phyloP scores from a whole-genome alignment of 1,140 invertebrate species.

The Heliconius hewitsoni region DNA sequence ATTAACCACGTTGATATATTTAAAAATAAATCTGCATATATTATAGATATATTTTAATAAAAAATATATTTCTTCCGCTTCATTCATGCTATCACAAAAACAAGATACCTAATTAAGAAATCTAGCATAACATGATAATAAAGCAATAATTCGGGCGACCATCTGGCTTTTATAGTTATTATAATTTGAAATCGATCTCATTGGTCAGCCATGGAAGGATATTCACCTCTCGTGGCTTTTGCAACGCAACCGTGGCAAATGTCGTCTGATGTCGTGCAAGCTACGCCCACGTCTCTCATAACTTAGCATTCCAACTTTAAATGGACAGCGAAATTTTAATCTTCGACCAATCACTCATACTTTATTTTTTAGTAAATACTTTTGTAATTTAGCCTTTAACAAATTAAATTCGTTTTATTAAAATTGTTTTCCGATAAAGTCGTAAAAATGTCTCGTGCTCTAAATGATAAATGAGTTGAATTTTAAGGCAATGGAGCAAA shows the following conservation, averaged over 20 bases:
- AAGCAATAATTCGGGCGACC: slow-evolving; percentile 27
- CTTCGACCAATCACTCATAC: neutral
- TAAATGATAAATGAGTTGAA: slow-evolving; percentile 32
- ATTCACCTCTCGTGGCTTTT: slow-evolving; percentile 56
- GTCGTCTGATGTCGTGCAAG: slow-evolving; percentile 66
- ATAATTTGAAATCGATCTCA: slow-evolving; percentile 54
- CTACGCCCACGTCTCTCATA: slow-evolving; percentile 45
- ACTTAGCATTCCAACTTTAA: slow-evolving; percentile 12
- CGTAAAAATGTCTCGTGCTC: slow-evolving; percentile 28
- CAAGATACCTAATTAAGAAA: slow-evolving; percentile 25
- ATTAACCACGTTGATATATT: neutral
- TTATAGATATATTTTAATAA: neutral
- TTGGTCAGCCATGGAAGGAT: slow-evolving; percentile 62
- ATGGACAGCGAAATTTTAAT: slow-evolving; percentile 12
- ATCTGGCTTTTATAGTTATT: slow-evolving; percentile 52
- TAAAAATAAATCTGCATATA: neutral
- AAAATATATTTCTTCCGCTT: slow-evolving; percentile 19
- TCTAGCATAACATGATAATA: slow-evolving; percentile 31
- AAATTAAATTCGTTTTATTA: slow-evolving; percentile 17
- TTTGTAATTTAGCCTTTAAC: neutral
- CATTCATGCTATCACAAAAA: slow-evolving; percentile 33
- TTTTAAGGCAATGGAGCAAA: slow-evolving; percentile 27
- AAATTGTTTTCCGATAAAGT: slow-evolving; percentile 32
- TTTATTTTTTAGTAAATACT: neutral
- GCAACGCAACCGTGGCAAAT: slow-evolving; percentile 49